phyloP scores from a whole-genome alignment of 2,888 invertebrate genomes.

The Acleris emargana region DNA sequence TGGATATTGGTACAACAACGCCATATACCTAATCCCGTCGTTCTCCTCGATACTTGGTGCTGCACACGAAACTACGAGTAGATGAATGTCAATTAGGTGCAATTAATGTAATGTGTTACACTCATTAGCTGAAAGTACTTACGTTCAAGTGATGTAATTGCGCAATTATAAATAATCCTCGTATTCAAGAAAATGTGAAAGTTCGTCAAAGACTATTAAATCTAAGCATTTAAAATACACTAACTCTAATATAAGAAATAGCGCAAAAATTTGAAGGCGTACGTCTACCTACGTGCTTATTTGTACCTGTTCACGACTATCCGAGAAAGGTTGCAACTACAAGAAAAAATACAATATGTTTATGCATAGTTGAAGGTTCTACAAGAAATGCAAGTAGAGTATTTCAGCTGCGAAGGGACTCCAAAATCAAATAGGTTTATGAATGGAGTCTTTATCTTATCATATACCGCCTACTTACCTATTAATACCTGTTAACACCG shows the following conservation, averaged over 20 bases:
- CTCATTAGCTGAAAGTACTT: constrained; percentile 17
- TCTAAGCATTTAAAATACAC: constrained; percentile 42
- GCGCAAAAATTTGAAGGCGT: constrained; percentile 53
- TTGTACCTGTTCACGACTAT: constrained; percentile 82
- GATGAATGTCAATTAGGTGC: constrained; percentile 2
- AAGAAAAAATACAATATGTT: constrained; percentile 70
- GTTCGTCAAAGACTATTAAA: constrained; percentile 22
- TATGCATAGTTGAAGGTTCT: constrained; percentile 49
- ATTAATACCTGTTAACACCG: constrained; percentile 1
- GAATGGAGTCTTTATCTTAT: neutral
- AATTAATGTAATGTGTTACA: constrained; percentile 9
- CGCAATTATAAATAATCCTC: constrained; percentile 11
- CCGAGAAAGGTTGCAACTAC: constrained; percentile 83
- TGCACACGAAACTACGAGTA: too few species aligned
- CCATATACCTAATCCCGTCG: constrained; percentile 2
- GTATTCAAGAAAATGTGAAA: constrained; percentile 46
- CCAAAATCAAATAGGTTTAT: neutral
- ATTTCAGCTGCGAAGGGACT: neutral
- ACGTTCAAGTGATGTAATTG: constrained; percentile 12
- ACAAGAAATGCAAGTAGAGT: constrained; percentile 27
- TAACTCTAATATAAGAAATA: constrained; percentile 53
- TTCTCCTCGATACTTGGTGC: neutral
- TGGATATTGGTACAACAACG: neutral
- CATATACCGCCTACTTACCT: constrained; percentile 12
- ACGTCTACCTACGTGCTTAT: constrained; percentile 67